Evolutionary conservation across 1,140 invertebrate genomes (phyloP).

Genomic region (Zeugodacus cucurbitae): DNA sequence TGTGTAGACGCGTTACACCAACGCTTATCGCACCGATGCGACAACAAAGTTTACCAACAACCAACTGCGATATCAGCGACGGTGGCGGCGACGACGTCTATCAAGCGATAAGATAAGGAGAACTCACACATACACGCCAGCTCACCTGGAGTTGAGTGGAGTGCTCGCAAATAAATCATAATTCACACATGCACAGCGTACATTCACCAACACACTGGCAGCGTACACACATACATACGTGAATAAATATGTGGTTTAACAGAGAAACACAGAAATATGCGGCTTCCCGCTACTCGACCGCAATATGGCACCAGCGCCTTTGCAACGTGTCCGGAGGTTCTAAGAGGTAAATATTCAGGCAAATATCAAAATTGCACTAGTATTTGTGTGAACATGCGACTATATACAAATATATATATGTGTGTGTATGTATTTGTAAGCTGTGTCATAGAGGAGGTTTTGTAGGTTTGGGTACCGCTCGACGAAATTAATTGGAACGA

Average conservation of each 20-base stretch:
- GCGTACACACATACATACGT: background rate
- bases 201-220: background rate
- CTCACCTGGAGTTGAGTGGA: background rate
- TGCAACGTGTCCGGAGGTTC: slow-evolving; percentile 5
- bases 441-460: background rate
- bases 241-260: background rate
- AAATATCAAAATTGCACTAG: background rate
- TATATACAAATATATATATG: background rate
- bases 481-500: slow-evolving; percentile 38
- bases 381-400: background rate
- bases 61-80: background rate
- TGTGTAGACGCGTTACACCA: slow-evolving; percentile 54
- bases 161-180: slow-evolving; percentile 61
- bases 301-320: background rate
- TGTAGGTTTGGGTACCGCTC: slow-evolving; percentile 54
- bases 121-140: slow-evolving; percentile 22
- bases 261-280: background rate
- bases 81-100: background rate
- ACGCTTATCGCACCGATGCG: slow-evolving; percentile 57
- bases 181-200: slow-evolving; percentile 50
- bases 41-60: slow-evolving; percentile 32
- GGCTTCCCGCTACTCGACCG: slow-evolving; percentile 2
- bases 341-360: slow-evolving; percentile 17
- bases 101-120: slow-evolving; percentile 44
- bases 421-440: background rate